Percentiles rank a stretch among this genome's conserved stretches.
These are phyloP conservation scores for Halictus rubicundus DNA, from an alignment of 1,140 invertebrate species.

Conservation along the genomic window DNA sequence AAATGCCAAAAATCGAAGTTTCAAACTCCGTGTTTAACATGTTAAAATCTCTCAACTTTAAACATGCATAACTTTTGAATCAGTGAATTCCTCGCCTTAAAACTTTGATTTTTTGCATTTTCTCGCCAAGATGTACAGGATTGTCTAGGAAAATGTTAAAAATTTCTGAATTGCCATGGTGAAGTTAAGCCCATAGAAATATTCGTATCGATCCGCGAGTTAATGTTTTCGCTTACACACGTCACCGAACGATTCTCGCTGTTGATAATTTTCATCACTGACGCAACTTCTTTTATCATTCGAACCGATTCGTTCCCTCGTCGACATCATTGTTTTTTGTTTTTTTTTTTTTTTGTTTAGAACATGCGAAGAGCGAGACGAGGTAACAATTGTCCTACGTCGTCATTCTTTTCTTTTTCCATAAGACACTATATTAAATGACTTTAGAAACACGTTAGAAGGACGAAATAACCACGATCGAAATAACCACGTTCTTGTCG, in stretches of 20 bases:
- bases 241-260: not conserved
- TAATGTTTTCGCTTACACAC: not conserved
- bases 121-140: too few species aligned
- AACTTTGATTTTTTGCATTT: too few species aligned
- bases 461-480: too few species aligned
- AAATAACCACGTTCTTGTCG: conserved; percentile 29
- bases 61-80: too few species aligned
- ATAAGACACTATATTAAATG: not conserved
- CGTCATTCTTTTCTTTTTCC: not conserved
- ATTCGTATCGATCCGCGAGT: conserved; percentile 35
- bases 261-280: conserved; percentile 4
- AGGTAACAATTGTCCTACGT: not conserved
- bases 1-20: too few species aligned
- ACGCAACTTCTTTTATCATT: not conserved
- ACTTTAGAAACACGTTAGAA: conserved; percentile 4
- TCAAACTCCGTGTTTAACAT: too few species aligned
- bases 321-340: not conserved
- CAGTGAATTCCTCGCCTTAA: too few species aligned
- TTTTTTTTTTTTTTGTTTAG: too few species aligned
- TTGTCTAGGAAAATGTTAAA: too few species aligned
- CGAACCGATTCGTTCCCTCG: not conserved
- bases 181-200: too few species aligned
- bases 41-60: too few species aligned
- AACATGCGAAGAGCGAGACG: conserved; percentile 9
- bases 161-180: too few species aligned